Base-by-base conservation (phyloP, 1,140 invertebrate species). In the Cardiocondyla obscurior region DNA sequence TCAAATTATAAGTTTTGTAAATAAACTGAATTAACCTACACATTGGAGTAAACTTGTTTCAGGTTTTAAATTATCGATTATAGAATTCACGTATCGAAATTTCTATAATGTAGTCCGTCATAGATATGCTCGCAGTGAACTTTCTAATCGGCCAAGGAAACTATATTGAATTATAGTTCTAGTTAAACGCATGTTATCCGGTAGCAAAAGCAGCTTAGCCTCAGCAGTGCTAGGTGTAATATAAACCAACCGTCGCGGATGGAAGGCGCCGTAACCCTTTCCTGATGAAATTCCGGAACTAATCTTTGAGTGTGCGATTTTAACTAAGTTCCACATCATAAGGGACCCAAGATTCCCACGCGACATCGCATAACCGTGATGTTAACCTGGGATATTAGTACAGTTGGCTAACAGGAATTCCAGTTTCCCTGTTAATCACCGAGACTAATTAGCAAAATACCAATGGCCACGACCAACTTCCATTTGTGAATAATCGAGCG, bases 231-330 rank as follows among this genome's bases (percentile, higher is more conserved):
- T 44, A 62, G 33, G 58, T 62, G 39, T 67, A 65, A 51, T 39
- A 39, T 39, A 69, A 77, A 12, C 46, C 14, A 67, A 69, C 62
- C 33, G 46, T 67, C 30, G 58, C 60, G 16, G 22, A 5, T 77
- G 33, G 22, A 77, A 77, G 33, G 67, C 16, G 33, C 30, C 22
- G n/a, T 77, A 65, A 65, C 60, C 46, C 36, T 67, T 53, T 49
- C 46, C 7, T 28, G 44, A 39, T 67, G 46, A 69, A 69, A 69
- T 79, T 67, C n/a, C 62, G 22, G n/a, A 44, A 69, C 74, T 79
- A 69, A 79, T 79, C 62, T 79, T 57, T 57, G 25, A 55, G 33
- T 67, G n/a, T 64, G n/a, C 62, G 74, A 69, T 79, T 79, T 79
- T 79, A 67, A 79, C 74, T 42, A 67, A 79, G 62, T 79, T 69